Evolutionary conservation across 2,888 invertebrate genomes (phyloP), one percentile per base, ranked within the genome.

Genomic region (Adelognathus sp.): DNA sequence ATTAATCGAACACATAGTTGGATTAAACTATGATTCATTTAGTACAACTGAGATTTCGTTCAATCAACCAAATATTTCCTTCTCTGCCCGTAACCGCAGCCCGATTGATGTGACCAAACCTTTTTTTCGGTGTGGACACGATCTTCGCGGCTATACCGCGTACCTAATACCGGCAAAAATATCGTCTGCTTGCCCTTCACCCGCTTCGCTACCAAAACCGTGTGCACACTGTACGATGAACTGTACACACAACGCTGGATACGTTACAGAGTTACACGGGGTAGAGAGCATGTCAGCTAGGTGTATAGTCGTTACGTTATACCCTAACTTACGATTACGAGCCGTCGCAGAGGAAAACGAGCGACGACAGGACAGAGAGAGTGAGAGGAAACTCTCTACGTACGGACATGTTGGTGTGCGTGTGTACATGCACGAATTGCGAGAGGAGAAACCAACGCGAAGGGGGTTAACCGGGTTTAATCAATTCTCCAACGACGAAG

Each of bases 301-400:
- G 69, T 54, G 63, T 50, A 50, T 64, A 73, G 73, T 69, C 67
- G 78, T 73, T 61, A 60, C 67, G 76, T 73, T 80, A 79, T 82
- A 72, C 80, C 80, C 85, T 81, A 84, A 86, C 85, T 86, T 86
- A 86, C 85, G 86, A 86, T 86, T 83, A 86, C 85, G 84, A 83
- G 83, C 50, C 11, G 63, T 63, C 56, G 56, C 76, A 70, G 2
- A 44, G 70, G 70, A 36, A 44, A 64, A 56, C 14, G 14, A 21
- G 56, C 56, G 27, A 73, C n/a, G 44, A 31, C n/a, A 71, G 50
- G 44, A 52, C 36, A 44, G 29, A 9, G 41, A 61, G 54, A 14
- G 39, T 14, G n/a, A 14, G n/a, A n/a, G 11, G 36, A 18, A 21
- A 24, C 46, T 50, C 46, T 24, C 2, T 21, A 18, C 21, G 16